Conservation (phyloP, 2,888 invertebrate genomes). For the Nebria brevicollis region DNA sequence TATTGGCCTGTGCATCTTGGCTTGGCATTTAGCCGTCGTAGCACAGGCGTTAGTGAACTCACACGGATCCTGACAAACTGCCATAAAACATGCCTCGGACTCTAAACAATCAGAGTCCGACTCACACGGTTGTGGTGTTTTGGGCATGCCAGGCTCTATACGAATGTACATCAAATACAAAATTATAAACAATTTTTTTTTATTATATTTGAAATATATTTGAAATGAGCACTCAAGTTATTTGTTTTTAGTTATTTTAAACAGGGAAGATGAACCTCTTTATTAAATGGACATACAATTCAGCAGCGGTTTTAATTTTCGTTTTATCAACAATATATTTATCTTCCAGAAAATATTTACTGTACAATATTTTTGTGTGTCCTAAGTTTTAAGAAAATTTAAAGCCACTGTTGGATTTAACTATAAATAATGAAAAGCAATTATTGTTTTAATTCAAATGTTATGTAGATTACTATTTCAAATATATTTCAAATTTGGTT, state of each 20-base stretch:
- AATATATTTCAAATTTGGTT: background rate
- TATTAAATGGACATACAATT: too few relatives aligned
- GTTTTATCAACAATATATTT: too few relatives aligned
- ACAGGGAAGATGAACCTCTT: background rate
- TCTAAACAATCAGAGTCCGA: conserved; percentile 86
- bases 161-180: conserved; percentile 45
- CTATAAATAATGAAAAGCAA: too few relatives aligned
- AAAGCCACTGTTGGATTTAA: too few relatives aligned
- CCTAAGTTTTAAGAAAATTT: too few relatives aligned
- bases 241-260: background rate
- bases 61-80: conserved; percentile 84
- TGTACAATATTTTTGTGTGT: too few relatives aligned
- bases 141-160: conserved; percentile 76
- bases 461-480: background rate
- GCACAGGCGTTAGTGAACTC: conserved; percentile 83
- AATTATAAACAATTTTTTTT: conserved; percentile 7
- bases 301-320: too few relatives aligned
- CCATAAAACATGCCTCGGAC: conserved; percentile 84
- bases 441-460: background rate
- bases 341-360: too few relatives aligned
- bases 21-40: conserved; percentile 79
- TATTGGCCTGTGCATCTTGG: conserved; percentile 84
- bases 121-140: conserved; percentile 81
- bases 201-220: conserved; percentile 25
- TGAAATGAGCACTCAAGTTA: conserved; percentile 10